These are phyloP conservation scores for Theropithecus gelada DNA, from an alignment of 2,113 vertebrate species.

Conservation along the genomic window DNA sequence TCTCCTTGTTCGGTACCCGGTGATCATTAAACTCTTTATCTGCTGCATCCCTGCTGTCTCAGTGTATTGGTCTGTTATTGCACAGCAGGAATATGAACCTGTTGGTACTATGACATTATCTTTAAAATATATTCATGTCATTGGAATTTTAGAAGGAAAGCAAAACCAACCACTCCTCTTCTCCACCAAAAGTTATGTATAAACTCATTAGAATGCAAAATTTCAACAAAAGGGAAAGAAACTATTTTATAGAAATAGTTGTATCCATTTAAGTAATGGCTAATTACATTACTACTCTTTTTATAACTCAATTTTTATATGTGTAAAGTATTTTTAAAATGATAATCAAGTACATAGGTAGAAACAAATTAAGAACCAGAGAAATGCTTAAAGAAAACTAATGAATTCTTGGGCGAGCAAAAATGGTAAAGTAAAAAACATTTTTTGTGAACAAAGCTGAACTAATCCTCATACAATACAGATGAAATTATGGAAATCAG, in stretches of 20 bases:
- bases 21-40: too few relatives aligned
- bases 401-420: background rate
- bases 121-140: constrained; percentile 29
- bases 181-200: background rate
- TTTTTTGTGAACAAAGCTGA: background rate
- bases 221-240: background rate
- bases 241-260: background rate
- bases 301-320: background rate
- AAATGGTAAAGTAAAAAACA: background rate
- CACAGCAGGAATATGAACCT: too few relatives aligned
- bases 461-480: background rate
- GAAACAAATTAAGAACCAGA: constrained; percentile 41
- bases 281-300: background rate
- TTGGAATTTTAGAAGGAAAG: constrained; percentile 55
- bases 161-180: background rate
- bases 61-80: too few relatives aligned
- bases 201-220: background rate
- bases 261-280: background rate
- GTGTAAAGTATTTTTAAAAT: background rate
- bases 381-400: constrained; percentile 30
- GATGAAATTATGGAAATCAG: constrained; percentile 34
- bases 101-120: background rate
- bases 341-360: constrained; percentile 8
- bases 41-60: too few relatives aligned
- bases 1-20: too few relatives aligned